phyloP scores from a whole-genome alignment of 2,888 invertebrate genomes.

The Cryptocheilus praepositus region DNA sequence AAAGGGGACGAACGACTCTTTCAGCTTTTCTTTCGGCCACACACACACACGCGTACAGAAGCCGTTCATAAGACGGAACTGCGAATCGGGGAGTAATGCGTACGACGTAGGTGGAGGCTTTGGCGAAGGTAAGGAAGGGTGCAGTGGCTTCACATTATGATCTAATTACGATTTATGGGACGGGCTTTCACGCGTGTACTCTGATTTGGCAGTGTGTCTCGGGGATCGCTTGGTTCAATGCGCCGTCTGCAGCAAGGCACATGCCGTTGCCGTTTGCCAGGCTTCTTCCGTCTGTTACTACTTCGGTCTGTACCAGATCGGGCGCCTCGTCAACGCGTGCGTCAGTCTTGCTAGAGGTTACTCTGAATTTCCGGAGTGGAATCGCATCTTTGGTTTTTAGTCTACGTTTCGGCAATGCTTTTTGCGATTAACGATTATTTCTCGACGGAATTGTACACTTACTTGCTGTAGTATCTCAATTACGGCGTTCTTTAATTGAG shows the following conservation, averaged over 20 bases:
- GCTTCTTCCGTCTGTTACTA: neutral
- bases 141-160: slow-evolving; percentile 51
- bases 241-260: neutral
- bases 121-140: slow-evolving; percentile 26
- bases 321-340: too few species aligned
- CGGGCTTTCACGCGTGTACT: slow-evolving; percentile 52
- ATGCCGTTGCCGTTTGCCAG: neutral
- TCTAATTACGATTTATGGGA: slow-evolving; percentile 67
- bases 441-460: too few species aligned
- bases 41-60: neutral
- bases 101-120: slow-evolving; percentile 37
- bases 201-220: slow-evolving; percentile 47
- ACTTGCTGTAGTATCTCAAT: too few species aligned
- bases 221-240: neutral
- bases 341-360: too few species aligned
- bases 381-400: too few species aligned
- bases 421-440: too few species aligned
- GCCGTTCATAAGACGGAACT: neutral
- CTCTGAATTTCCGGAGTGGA: too few species aligned
- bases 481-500: too few species aligned
- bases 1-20: neutral
- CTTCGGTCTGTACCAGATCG: neutral
- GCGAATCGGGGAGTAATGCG: neutral
- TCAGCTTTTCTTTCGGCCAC: neutral
- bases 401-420: too few species aligned